Conservation (phyloP, 1,140 invertebrate genomes). For the Periplaneta americana region DNA sequence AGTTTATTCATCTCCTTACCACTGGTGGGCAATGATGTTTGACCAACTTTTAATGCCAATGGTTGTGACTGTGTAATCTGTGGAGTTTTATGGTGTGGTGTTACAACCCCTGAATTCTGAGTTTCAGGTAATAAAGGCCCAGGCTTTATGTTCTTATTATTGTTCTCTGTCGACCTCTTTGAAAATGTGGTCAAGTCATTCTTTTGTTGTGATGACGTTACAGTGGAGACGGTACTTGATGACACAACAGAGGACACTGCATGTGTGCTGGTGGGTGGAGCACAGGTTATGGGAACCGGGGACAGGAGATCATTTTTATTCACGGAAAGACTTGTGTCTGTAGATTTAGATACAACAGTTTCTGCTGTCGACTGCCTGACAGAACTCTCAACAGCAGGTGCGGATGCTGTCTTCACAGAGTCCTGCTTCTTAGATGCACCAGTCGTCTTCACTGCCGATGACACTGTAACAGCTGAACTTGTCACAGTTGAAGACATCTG, state of each 20-base stretch:
- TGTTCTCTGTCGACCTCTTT: background rate
- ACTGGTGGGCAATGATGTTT: background rate
- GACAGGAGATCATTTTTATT: background rate
- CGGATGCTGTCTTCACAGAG: background rate
- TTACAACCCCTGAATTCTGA: background rate
- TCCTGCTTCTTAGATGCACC: background rate
- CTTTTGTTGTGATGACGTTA: background rate
- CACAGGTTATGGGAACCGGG: background rate
- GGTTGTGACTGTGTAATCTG: background rate
- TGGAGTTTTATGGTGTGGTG: background rate
- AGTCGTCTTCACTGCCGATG: background rate
- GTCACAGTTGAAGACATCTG: background rate
- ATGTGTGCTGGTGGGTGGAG: background rate
- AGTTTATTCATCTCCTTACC: background rate
- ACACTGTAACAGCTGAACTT: background rate
- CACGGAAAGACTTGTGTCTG: background rate
- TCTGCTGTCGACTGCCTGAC: background rate
- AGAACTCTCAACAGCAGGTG: background rate
- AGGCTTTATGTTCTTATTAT: background rate
- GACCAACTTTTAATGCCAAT: background rate
- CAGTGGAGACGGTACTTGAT: background rate
- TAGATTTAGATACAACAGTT: background rate
- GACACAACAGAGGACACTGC: background rate
- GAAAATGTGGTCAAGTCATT: background rate
- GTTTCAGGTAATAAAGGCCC: background rate